Percentiles rank a stretch among this genome's conserved stretches.
Evolutionary conservation across 1,140 invertebrate genomes (phyloP).

Genomic region (Aphaenogaster ashmeadi): DNA sequence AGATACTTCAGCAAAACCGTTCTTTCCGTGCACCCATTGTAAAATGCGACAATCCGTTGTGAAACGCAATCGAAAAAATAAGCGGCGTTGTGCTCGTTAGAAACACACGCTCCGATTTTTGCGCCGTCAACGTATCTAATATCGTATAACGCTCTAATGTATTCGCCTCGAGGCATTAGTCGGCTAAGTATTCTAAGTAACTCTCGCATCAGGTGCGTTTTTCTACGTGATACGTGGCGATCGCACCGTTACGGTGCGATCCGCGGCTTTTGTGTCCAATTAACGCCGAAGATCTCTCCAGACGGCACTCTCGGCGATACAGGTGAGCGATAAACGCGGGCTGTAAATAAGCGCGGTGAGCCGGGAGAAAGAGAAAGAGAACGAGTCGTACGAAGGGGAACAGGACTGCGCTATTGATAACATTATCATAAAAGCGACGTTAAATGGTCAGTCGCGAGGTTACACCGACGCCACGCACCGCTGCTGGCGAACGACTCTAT

Average conservation of each 20-base stretch:
- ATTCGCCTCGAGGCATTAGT: constrained; percentile 6
- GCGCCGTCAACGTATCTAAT: background rate
- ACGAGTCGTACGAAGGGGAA: constrained; percentile 30
- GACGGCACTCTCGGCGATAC: constrained; percentile 33
- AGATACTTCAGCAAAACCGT: too few species aligned
- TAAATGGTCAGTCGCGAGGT: constrained; percentile 82
- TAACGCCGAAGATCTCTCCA: constrained; percentile 46
- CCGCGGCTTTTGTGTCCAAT: constrained; percentile 40
- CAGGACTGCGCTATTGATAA: constrained; percentile 82
- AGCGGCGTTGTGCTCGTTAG: background rate
- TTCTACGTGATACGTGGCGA: constrained; percentile 9
- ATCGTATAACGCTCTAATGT: background rate
- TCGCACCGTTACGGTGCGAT: constrained; percentile 12
- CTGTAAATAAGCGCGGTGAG: constrained; percentile 67
- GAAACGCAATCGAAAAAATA: background rate
- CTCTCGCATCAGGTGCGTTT: background rate
- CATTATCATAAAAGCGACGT: constrained; percentile 86
- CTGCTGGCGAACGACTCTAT: constrained; percentile 83
- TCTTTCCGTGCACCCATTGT: background rate
- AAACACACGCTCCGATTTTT: background rate
- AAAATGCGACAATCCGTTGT: background rate
- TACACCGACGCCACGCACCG: constrained; percentile 75
- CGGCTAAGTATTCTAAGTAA: constrained; percentile 2
- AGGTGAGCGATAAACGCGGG: constrained; percentile 67
- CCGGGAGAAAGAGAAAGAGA: background rate